Conservation (phyloP, 2,888 invertebrate genomes). For the Nephrotoma appendiculata region DNA sequence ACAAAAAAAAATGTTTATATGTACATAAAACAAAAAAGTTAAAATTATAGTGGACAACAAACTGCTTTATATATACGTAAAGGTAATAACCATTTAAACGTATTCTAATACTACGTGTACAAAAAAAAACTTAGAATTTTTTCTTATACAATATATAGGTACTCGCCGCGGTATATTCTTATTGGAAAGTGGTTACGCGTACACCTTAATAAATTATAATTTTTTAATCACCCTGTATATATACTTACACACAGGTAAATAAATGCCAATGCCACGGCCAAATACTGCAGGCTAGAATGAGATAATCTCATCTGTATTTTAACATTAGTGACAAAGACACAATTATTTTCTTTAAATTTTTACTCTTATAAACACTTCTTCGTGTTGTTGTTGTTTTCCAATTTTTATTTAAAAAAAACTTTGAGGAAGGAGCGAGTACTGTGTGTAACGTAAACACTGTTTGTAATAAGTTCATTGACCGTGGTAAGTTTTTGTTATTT, state of each 20-base stretch:
- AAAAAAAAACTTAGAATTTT: neutral
- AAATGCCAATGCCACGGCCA: conserved; percentile 11
- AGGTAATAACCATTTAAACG: neutral
- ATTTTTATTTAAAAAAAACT: neutral
- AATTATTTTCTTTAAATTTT: neutral
- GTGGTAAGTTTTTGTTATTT: conserved; percentile 3
- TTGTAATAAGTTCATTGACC: conserved; percentile 3
- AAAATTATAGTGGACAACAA: neutral
- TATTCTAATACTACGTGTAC: neutral
- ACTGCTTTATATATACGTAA: neutral
- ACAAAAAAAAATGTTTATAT: neutral
- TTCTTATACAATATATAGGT: neutral
- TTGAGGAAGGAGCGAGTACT: conserved; percentile 3
- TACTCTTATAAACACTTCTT: neutral
- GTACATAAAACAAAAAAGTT: neutral
- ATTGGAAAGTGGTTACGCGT: neutral
- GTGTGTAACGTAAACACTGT: neutral
- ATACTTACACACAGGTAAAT: conserved; percentile 7
- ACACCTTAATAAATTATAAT: neutral
- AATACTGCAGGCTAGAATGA: conserved; percentile 9
- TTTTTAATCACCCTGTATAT: neutral
- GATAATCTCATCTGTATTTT: neutral
- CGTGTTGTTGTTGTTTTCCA: neutral
- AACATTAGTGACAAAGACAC: neutral
- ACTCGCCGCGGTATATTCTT: neutral